These are phyloP conservation scores for Stenolophus ochropezus DNA, from an alignment of 2,888 invertebrate genomes.

Conservation along the genomic window DNA sequence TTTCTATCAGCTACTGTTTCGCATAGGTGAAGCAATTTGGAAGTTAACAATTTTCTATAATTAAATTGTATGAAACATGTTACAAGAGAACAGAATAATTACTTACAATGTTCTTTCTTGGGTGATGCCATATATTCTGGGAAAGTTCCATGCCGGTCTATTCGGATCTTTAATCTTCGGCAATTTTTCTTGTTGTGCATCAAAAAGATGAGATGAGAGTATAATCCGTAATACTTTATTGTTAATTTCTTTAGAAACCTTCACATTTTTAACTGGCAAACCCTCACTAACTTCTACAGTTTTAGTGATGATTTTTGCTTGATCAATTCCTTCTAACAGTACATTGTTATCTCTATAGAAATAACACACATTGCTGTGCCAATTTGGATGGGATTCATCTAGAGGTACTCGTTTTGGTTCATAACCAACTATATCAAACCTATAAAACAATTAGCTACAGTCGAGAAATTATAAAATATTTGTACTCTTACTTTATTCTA, in stretches of 20 bases:
- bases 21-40: slow-evolving; percentile 81
- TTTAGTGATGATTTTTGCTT: slow-evolving; percentile 89
- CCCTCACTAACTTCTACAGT: slow-evolving; percentile 79
- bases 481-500: slow-evolving; percentile 37
- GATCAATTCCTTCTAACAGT: slow-evolving; percentile 82
- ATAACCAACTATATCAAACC: slow-evolving; percentile 72
- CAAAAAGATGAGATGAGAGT: slow-evolving; percentile 81
- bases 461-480: too few relatives aligned
- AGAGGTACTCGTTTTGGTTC: slow-evolving; percentile 71
- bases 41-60: slow-evolving; percentile 80
- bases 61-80: too few relatives aligned
- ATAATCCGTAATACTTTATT: slow-evolving; percentile 79
- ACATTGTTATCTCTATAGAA: slow-evolving; percentile 79
- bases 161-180: slow-evolving; percentile 82
- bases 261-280: slow-evolving; percentile 77
- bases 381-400: slow-evolving; percentile 80
- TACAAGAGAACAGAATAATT: too few relatives aligned
- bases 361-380: slow-evolving; percentile 78
- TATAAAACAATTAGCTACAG: slow-evolving; percentile 59
- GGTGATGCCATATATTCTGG: slow-evolving; percentile 85
- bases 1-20: slow-evolving; percentile 78
- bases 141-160: slow-evolving; percentile 83
- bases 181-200: slow-evolving; percentile 86
- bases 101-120: slow-evolving; percentile 82
- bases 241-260: slow-evolving; percentile 75